Evolutionary conservation across 30 jellyfish, hydroid and myxozoan species (phyloP).

Genomic region (Sanderia malayensis): DNA sequence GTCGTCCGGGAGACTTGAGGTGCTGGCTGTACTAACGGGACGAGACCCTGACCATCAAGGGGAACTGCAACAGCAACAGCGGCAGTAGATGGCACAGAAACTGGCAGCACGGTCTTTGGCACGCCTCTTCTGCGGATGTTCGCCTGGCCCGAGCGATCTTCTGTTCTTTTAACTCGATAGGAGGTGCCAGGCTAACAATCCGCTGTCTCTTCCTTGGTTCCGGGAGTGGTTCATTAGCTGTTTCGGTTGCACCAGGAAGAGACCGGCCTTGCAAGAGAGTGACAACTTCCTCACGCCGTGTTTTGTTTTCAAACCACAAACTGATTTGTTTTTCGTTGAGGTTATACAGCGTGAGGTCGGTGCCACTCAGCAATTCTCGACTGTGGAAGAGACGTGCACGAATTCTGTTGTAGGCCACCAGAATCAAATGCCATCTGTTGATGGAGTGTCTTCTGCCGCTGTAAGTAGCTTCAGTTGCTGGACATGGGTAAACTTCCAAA

Average conservation of each 20-base stretch:
- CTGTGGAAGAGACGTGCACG: slow-evolving; percentile 16
- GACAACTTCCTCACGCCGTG: slow-evolving; percentile 21
- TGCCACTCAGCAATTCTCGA: background rate
- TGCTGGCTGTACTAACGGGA: too few species aligned
- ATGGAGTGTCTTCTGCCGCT: background rate
- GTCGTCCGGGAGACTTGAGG: too few species aligned
- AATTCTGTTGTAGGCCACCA: slow-evolving; percentile 12
- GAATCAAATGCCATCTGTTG: slow-evolving; percentile 16
- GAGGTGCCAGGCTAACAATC: background rate
- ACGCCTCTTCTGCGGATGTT: background rate
- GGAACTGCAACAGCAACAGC: too few species aligned
- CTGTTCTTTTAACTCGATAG: background rate
- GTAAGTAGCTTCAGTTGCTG: background rate
- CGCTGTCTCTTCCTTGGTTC: slow-evolving; percentile 9
- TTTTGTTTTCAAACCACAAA: slow-evolving; percentile 13
- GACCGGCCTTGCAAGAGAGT: background rate
- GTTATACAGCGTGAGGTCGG: slow-evolving; percentile 14
- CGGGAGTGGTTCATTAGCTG: slow-evolving; percentile 4
- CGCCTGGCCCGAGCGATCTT: background rate
- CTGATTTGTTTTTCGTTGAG: slow-evolving; percentile 15
- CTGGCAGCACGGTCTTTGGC: too few species aligned
- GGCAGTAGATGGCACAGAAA: too few species aligned
- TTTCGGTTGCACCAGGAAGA: slow-evolving; percentile 8
- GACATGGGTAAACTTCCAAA: background rate
- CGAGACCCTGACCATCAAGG: too few species aligned